These are phyloP conservation scores for Hirtodrosophila duncani DNA, from an alignment of 2,888 invertebrate species.

Conservation along the genomic window DNA sequence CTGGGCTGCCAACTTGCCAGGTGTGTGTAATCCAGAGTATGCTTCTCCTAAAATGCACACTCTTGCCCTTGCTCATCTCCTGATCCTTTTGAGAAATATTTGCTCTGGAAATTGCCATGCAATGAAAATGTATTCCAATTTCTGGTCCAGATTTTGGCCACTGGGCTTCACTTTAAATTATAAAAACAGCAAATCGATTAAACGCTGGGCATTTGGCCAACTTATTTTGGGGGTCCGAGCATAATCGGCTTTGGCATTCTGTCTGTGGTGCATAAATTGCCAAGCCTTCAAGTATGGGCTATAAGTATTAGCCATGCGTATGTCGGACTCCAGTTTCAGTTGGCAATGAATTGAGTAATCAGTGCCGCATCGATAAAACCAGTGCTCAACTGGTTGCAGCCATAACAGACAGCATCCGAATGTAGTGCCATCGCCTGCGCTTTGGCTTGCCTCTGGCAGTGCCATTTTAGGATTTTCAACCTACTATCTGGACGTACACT, in stretches of 20 bases:
- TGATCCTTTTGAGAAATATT: slow-evolving; percentile 63
- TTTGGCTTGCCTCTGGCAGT: no score
- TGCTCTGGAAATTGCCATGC: slow-evolving; percentile 60
- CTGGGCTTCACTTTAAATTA: slow-evolving; percentile 65
- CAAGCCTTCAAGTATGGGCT: slow-evolving; percentile 59
- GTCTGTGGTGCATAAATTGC: slow-evolving; percentile 38
- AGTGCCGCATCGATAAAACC: slow-evolving; percentile 47
- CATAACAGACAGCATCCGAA: slow-evolving; percentile 1
- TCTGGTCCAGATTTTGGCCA: slow-evolving; percentile 1
- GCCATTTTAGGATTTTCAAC: no score
- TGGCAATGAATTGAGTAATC: slow-evolving; percentile 47
- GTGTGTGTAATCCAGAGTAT: slow-evolving; percentile 13
- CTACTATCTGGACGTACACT: no score
- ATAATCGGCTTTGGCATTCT: slow-evolving; percentile 27
- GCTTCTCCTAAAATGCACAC: not conserved
- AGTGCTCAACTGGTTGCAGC: slow-evolving; percentile 45
- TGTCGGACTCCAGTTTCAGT: slow-evolving; percentile 1
- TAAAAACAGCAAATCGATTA: slow-evolving; percentile 60
- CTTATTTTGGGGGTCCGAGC: slow-evolving; percentile 4
- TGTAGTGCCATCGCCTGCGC: slow-evolving; percentile 27
- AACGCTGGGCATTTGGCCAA: slow-evolving; percentile 24
- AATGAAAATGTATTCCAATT: slow-evolving; percentile 50
- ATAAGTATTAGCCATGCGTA: slow-evolving; percentile 51
- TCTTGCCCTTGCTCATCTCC: slow-evolving; percentile 21
- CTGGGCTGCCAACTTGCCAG: slow-evolving; percentile 4